phyloP scores from a whole-genome alignment of 2,113 vertebrate genomes.

The Typhlomys cinereus region DNA sequence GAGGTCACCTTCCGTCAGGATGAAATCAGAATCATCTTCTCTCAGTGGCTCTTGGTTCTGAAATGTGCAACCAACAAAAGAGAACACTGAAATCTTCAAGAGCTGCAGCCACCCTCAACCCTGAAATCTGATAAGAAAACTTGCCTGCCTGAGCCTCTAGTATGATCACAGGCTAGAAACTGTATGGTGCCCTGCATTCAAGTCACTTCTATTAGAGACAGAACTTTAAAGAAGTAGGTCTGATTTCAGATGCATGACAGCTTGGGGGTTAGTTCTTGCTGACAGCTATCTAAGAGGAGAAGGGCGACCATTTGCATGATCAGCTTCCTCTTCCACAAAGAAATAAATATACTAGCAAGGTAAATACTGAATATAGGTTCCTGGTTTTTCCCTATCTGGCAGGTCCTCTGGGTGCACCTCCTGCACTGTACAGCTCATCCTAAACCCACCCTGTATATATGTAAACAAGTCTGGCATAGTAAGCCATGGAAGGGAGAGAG shows the following conservation, averaged over 20 bases:
- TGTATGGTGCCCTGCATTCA: neutral
- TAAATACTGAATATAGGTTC: conserved; percentile 24
- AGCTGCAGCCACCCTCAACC: neutral
- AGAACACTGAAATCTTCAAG: neutral
- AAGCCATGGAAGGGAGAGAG: neutral
- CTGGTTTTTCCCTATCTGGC: neutral
- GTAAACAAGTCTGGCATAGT: neutral
- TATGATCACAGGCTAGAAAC: neutral
- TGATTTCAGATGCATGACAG: conserved; percentile 1
- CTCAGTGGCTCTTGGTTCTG: conserved; percentile 95
- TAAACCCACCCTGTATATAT: neutral
- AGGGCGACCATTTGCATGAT: neutral
- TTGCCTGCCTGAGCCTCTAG: neutral
- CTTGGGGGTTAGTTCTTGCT: neutral
- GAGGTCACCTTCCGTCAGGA: conserved; percentile 93
- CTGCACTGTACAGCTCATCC: neutral
- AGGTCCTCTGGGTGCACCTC: neutral
- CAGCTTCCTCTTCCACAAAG: neutral
- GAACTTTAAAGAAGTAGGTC: conserved; percentile 14
- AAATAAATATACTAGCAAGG: neutral
- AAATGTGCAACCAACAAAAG: conserved; percentile 28
- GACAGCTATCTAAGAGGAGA: conserved; percentile 2
- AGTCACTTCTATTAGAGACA: neutral
- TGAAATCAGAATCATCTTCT: conserved; percentile 95
- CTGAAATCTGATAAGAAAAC: conserved; percentile 11